phyloP scores from a whole-genome alignment of 2,113 vertebrate genomes.

The Lophura nycthemera region DNA sequence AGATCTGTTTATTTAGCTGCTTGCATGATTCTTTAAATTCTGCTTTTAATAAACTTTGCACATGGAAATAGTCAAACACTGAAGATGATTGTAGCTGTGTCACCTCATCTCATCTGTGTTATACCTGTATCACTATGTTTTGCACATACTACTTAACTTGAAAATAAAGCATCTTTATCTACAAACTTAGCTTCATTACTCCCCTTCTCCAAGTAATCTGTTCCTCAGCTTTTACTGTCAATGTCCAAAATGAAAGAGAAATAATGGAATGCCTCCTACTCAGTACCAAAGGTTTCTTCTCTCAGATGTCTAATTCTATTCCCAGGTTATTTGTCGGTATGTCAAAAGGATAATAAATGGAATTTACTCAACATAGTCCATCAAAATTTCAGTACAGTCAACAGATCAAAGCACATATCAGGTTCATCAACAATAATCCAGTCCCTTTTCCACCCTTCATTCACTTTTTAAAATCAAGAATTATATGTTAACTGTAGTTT shows the following conservation, averaged over 20 bases:
- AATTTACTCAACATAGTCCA: neutral
- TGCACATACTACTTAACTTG: neutral
- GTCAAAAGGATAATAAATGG: neutral
- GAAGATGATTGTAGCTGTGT: neutral
- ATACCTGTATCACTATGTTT: neutral
- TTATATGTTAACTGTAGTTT: neutral
- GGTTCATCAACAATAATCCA: neutral
- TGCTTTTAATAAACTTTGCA: neutral
- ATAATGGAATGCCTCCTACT: neutral
- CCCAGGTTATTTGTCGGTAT: neutral
- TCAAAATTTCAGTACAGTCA: neutral
- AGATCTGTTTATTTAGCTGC: constrained; percentile 45
- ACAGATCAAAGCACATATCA: neutral
- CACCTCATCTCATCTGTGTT: constrained; percentile 1
- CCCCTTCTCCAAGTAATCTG: neutral
- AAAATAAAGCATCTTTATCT: constrained; percentile 1
- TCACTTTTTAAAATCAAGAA: neutral
- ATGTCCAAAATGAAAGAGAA: constrained; percentile 1
- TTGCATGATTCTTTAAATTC: constrained; percentile 1
- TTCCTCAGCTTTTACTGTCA: neutral
- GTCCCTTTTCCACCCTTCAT: neutral
- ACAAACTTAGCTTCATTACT: neutral
- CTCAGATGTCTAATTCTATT: neutral
- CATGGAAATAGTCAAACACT: constrained; percentile 32
- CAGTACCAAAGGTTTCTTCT: neutral